Conservation (phyloP, 2,888 invertebrate species). For the Patella pellucida region DNA sequence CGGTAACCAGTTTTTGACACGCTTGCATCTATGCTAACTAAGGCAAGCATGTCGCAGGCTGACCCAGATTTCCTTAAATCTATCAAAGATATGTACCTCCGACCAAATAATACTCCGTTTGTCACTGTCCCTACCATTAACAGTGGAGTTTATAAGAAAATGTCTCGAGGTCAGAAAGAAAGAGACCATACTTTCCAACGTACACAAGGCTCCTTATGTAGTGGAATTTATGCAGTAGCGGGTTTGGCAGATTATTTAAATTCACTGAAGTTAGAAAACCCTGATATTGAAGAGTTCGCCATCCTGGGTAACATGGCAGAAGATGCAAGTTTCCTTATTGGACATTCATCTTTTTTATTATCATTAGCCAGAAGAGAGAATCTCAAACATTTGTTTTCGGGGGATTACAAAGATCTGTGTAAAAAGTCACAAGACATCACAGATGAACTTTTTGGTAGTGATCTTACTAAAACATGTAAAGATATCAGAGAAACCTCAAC, state of each 20-base stretch:
- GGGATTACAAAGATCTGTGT: slow-evolving; percentile 14
- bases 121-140: no score
- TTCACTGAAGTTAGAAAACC: not conserved
- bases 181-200: slow-evolving; percentile 6
- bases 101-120: no score
- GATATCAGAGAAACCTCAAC: slow-evolving; percentile 7
- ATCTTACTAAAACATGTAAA: slow-evolving; percentile 5
- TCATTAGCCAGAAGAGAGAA: slow-evolving; percentile 6
- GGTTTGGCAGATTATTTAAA: not conserved
- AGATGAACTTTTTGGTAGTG: not conserved
- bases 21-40: no score
- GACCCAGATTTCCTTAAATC: no score
- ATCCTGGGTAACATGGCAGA: slow-evolving; percentile 1
- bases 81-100: no score
- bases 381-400: slow-evolving; percentile 13
- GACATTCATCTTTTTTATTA: slow-evolving; percentile 6
- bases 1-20: no score
- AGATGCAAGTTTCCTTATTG: slow-evolving; percentile 1
- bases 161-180: no score
- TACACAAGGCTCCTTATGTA: not conserved
- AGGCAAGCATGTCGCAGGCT: no score
- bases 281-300: not conserved
- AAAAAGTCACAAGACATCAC: not conserved
- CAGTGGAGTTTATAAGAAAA: no score
- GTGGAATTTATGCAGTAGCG: not conserved